Evolutionary conservation across 2,888 invertebrate genomes (phyloP).

Genomic region (Caenorhabditis uteleia): DNA sequence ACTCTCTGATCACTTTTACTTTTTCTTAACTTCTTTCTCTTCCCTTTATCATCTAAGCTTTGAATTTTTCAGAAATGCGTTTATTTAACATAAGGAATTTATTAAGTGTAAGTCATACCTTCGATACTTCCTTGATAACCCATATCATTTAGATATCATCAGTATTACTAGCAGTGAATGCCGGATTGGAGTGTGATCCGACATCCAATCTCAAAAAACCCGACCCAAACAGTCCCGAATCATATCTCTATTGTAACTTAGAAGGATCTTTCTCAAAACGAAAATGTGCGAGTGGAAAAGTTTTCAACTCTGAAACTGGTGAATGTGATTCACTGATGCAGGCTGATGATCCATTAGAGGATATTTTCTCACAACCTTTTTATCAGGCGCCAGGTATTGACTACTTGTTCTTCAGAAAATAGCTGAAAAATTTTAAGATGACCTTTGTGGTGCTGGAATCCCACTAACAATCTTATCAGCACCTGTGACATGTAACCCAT

Average conservation of each 20-base stretch:
- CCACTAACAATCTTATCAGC: conserved; percentile 66
- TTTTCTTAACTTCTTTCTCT: too few species aligned
- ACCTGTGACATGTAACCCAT: conserved; percentile 67
- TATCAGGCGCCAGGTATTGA: conserved; percentile 69
- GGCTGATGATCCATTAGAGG: conserved; percentile 48
- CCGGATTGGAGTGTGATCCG: conserved; percentile 53
- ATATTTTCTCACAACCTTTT: conserved; percentile 61
- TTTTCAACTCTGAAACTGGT: conserved; percentile 55
- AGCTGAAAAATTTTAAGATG: conserved; percentile 54
- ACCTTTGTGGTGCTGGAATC: conserved; percentile 65
- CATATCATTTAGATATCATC: conserved; percentile 17
- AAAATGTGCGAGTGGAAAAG: conserved; percentile 61
- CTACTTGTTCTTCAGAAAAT: conserved; percentile 5
- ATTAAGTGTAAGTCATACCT: conserved; percentile 14
- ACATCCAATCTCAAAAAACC: conserved; percentile 55
- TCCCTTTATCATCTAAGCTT: too few species aligned
- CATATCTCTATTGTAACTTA: conserved; percentile 66
- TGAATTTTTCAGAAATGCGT: conserved; percentile 31
- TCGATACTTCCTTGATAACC: too few species aligned
- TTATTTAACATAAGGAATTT: conserved; percentile 28
- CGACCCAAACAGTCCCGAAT: conserved; percentile 57
- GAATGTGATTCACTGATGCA: conserved; percentile 55
- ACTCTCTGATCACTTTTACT: too few species aligned
- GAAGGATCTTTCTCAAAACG: conserved; percentile 65
- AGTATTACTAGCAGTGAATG: conserved; percentile 12